phyloP scores from a whole-genome alignment of 2,113 vertebrate genomes.

The Saimiri boliviensis region DNA sequence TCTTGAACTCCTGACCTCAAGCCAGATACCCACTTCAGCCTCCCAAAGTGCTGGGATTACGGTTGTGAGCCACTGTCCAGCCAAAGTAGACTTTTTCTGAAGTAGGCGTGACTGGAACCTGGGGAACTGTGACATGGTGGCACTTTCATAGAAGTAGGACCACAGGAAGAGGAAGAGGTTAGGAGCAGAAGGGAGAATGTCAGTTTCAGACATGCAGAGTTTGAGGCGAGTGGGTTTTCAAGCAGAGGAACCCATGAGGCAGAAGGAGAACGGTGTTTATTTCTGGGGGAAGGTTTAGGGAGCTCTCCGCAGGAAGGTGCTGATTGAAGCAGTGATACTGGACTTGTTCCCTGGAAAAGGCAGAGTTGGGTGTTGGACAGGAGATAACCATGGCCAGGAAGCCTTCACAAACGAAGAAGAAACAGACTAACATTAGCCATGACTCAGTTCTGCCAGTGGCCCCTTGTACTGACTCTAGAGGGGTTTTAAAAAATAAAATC shows the following conservation, averaged over 20 bases:
- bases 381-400: neutral
- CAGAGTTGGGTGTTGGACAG: neutral
- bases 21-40: too few species aligned
- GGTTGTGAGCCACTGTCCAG: too few species aligned
- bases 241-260: neutral
- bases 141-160: neutral
- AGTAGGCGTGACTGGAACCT: neutral
- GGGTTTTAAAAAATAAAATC: neutral
- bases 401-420: neutral
- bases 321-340: neutral
- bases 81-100: too few species aligned
- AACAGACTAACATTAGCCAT: rapidly evolving
- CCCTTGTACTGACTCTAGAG: too few species aligned
- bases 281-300: neutral
- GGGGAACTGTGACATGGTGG: neutral
- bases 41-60: too few species aligned
- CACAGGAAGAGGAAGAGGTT: neutral
- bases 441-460: neutral
- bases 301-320: neutral
- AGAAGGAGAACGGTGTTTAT: neutral
- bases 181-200: too few species aligned
- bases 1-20: too few species aligned
- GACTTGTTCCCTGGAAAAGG: neutral
- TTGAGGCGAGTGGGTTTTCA: neutral
- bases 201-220: neutral